Base-by-base conservation (phyloP, 92 coral and sea anemone genomes). In the Nematostella vectensis region DNA sequence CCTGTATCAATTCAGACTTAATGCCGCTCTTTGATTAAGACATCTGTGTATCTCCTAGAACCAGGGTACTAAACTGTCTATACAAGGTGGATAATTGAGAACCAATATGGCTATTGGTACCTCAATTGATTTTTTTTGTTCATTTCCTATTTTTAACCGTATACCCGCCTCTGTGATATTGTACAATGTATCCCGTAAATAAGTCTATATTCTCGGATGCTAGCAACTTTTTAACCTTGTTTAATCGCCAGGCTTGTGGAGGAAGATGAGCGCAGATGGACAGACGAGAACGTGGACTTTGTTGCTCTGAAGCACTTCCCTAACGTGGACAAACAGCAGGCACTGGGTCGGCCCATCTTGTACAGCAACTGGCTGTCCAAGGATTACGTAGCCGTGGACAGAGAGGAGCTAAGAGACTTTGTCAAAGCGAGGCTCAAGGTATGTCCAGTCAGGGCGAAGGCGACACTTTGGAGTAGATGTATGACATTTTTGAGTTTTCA, bases 341-440 rank as follows among this genome's bases (percentile, higher is more conserved):
- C 99, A 15, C 71, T 93, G 49, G 55, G 54, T n/a, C 73, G 99
- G 33, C 99, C 99, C 2, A 81, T 93, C 22, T 67, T 93, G 55
- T 93, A 78, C 82, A 93, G 99, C 70, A 93, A 93, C 78, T 93
- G 99, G 99, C 71, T 93, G 45, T 86, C 99, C 9, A 93, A 93
- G 77, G 99, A 93, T 37, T 93, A 93, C 42, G 68, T 77, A 15
- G 96, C 99, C 4, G 99, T 93, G 0, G 99, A 86, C 29, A 70
- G 71, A 55, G 99, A 93, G 48, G 91, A 87, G 51, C 73, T 93
- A 9, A 79, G 99, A 54, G 96, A 93, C 66, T 93, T 93, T 75
- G 96, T 87, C 4, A 93, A 93, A 74, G 99, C 99, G 23, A 62
- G 99, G 52, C 75, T 93, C 2, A 93, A 93, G 99, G 99, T 93